These are phyloP conservation scores for Drosophila kokeensis DNA, from an alignment of 2,888 invertebrate species.

Conservation along the genomic window DNA sequence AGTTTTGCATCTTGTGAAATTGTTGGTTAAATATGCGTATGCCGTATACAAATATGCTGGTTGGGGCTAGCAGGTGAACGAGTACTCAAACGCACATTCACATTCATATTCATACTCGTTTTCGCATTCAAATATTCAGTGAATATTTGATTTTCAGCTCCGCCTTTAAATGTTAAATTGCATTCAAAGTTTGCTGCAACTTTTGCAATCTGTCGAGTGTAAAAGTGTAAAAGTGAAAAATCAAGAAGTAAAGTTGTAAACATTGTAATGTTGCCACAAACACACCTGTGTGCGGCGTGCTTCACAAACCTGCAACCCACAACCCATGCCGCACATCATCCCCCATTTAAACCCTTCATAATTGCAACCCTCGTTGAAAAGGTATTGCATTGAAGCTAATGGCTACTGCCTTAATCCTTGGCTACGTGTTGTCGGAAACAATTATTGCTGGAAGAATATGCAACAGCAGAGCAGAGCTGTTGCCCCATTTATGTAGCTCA, in stretches of 20 bases:
- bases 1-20: constrained; percentile 19
- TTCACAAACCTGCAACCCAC: constrained; percentile 21
- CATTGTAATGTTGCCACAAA: constrained; percentile 3
- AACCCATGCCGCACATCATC: not conserved
- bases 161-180: constrained; percentile 52
- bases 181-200: constrained; percentile 43
- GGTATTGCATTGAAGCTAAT: constrained; percentile 33
- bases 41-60: constrained; percentile 6
- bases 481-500: constrained; percentile 8
- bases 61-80: constrained; percentile 18
- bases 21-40: constrained; percentile 7
- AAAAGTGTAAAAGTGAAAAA: constrained; percentile 64
- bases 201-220: constrained; percentile 56
- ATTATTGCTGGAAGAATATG: constrained; percentile 55
- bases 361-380: constrained; percentile 44
- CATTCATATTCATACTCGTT: constrained; percentile 42
- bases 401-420: constrained; percentile 22
- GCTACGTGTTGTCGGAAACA: constrained; percentile 61
- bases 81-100: constrained; percentile 38
- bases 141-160: constrained; percentile 40
- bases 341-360: constrained; percentile 35
- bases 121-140: constrained; percentile 19
- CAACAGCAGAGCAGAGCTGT: constrained; percentile 14
- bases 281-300: constrained; percentile 18
- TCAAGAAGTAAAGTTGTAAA: not conserved